Conservation (phyloP, 2,888 invertebrate genomes). For the Galerucella calmariensis region DNA sequence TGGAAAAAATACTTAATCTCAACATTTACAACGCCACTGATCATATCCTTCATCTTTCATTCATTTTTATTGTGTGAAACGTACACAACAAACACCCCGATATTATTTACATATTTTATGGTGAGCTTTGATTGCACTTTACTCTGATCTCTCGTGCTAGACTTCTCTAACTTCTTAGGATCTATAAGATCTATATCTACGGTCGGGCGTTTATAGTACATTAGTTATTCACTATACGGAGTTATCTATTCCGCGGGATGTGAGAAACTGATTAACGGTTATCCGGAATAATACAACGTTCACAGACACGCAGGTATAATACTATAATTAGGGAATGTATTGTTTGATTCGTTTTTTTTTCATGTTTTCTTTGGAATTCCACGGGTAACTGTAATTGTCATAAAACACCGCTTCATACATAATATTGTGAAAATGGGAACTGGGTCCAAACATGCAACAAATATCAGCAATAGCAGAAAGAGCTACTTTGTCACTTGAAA, state of each 20-base stretch:
- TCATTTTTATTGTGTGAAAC: conserved; percentile 29
- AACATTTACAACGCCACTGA: background rate
- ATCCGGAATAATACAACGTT: background rate
- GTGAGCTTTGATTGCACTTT: conserved; percentile 12
- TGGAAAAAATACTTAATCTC: too few relatives aligned
- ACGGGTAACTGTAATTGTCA: background rate
- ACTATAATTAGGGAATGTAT: background rate
- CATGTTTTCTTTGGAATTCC: background rate
- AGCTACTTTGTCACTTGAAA: too few relatives aligned
- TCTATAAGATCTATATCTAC: conserved; percentile 1
- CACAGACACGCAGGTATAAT: background rate
- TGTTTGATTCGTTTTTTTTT: background rate
- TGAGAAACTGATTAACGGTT: background rate
- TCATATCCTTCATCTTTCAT: conserved; percentile 16
- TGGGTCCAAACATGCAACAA: too few relatives aligned
- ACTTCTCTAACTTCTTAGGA: conserved; percentile 10
- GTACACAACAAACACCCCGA: conserved; percentile 23
- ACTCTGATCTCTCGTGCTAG: conserved; percentile 13
- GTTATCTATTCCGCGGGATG: conserved; percentile 1
- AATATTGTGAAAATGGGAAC: background rate
- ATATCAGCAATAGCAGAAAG: too few relatives aligned
- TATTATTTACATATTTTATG: conserved; percentile 30
- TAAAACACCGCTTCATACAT: background rate
- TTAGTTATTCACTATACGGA: background rate
- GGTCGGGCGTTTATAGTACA: conserved; percentile 6